Evolutionary conservation across 2,113 vertebrate species (phyloP).

Genomic region (Myrmecophaga tridactyla): DNA sequence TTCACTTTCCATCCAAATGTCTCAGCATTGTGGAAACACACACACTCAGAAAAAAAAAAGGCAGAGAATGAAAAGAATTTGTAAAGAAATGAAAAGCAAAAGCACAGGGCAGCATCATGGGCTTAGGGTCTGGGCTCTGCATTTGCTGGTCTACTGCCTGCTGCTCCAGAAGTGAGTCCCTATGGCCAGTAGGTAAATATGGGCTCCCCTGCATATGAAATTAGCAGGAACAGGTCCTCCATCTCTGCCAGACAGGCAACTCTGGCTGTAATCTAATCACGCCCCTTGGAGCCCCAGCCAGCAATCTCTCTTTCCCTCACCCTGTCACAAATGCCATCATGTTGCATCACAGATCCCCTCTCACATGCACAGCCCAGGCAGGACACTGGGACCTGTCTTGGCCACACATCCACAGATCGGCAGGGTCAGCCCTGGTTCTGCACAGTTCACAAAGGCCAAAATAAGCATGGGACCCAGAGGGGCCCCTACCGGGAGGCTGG

Average conservation of each 20-base stretch:
- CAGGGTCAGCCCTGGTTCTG: conserved; percentile 47
- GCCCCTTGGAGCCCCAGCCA: conserved; percentile 51
- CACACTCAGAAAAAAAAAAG: neutral
- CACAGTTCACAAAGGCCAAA: conserved; percentile 21
- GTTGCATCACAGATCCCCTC: conserved; percentile 55
- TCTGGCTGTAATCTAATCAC: conserved; percentile 69
- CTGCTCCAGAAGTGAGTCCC: neutral
- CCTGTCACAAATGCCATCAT: conserved; percentile 76
- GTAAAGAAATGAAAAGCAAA: neutral
- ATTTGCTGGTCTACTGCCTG: neutral
- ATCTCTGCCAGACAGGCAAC: conserved; percentile 54
- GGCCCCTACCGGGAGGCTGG: neutral
- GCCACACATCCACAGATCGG: conserved; percentile 74
- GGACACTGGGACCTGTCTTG: conserved; percentile 53
- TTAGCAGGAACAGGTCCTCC: conserved; percentile 40
- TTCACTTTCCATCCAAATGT: neutral
- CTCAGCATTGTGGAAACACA: neutral
- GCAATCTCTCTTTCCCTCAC: conserved; percentile 66
- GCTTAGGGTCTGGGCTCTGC: neutral
- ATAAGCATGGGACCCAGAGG: neutral
- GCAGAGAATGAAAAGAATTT: neutral
- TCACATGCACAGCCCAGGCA: conserved; percentile 36
- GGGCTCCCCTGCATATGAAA: neutral
- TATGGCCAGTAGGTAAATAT: neutral
- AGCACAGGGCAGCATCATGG: rapidly evolving